These are phyloP conservation scores for Spilosoma lubricipeda DNA, from an alignment of 2,888 invertebrate species.

Conservation along the genomic window DNA sequence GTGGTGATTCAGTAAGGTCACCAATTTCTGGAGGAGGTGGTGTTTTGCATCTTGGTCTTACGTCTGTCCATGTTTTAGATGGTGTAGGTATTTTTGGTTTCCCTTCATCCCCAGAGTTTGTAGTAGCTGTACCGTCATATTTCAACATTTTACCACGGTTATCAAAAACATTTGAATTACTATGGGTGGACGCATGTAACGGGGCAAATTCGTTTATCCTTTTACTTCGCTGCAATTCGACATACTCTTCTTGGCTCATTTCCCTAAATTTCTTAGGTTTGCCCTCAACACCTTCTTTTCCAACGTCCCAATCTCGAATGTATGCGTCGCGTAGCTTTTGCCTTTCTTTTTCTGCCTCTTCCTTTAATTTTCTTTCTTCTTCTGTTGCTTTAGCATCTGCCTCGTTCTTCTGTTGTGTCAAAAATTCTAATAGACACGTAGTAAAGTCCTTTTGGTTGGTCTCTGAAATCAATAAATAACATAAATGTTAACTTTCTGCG, in stretches of 20 bases:
- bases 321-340: slow-evolving; percentile 84
- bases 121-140: slow-evolving; percentile 32
- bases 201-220: slow-evolving; percentile 93
- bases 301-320: slow-evolving; percentile 91
- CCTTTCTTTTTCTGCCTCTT: slow-evolving; percentile 79
- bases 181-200: slow-evolving; percentile 63
- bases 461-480: slow-evolving; percentile 57
- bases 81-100: slow-evolving; percentile 59
- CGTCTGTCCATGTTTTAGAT: slow-evolving; percentile 76
- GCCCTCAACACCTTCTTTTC: slow-evolving; percentile 87
- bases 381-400: slow-evolving; percentile 79
- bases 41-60: slow-evolving; percentile 63
- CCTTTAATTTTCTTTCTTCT: slow-evolving; percentile 72
- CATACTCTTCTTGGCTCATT: slow-evolving; percentile 92
- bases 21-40: slow-evolving; percentile 66
- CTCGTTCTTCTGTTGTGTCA: slow-evolving; percentile 81
- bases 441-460: slow-evolving; percentile 74
- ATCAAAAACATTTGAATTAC: slow-evolving; percentile 67
- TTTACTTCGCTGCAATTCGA: slow-evolving; percentile 90
- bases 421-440: slow-evolving; percentile 74
- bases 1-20: slow-evolving; percentile 46
- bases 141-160: slow-evolving; percentile 63
- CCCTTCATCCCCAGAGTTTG: slow-evolving; percentile 50
- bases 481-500: background rate
- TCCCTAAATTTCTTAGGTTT: slow-evolving; percentile 81